phyloP scores from a whole-genome alignment of 2,888 invertebrate species.

The Norana najaformis region DNA sequence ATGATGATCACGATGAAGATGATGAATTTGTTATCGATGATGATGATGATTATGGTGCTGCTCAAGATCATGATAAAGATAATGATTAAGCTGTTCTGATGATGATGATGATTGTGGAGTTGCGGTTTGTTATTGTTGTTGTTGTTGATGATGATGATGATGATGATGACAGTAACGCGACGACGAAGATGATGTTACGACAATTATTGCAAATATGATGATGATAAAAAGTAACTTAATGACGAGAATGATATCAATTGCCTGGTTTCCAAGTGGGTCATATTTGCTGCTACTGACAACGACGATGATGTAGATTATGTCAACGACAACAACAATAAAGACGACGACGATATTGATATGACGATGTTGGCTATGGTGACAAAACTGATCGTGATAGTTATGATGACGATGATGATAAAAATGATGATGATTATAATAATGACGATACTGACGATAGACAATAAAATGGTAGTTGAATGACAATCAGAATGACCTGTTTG shows the following conservation, averaged over 20 bases:
- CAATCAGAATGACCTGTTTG: background rate
- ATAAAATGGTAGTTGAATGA: background rate
- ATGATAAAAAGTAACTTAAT: background rate
- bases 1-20: too few relatives aligned
- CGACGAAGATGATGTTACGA: constrained; percentile 29
- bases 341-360: background rate
- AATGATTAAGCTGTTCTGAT: too few relatives aligned
- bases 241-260: background rate
- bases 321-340: background rate
- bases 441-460: background rate
- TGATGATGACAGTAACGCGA: background rate
- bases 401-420: background rate
- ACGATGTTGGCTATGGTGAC: background rate
- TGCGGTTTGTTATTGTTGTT: too few relatives aligned
- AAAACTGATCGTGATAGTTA: background rate
- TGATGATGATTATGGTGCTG: too few relatives aligned
- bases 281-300: background rate
- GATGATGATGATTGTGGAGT: too few relatives aligned
- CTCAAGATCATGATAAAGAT: too few relatives aligned
- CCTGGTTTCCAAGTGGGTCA: too few relatives aligned
- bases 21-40: too few relatives aligned
- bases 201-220: too few relatives aligned
- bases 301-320: background rate
- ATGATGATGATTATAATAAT: background rate
- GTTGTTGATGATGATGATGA: too few relatives aligned